Conservation (phyloP, 2,113 vertebrate species). For the Turdus rufiventris region DNA sequence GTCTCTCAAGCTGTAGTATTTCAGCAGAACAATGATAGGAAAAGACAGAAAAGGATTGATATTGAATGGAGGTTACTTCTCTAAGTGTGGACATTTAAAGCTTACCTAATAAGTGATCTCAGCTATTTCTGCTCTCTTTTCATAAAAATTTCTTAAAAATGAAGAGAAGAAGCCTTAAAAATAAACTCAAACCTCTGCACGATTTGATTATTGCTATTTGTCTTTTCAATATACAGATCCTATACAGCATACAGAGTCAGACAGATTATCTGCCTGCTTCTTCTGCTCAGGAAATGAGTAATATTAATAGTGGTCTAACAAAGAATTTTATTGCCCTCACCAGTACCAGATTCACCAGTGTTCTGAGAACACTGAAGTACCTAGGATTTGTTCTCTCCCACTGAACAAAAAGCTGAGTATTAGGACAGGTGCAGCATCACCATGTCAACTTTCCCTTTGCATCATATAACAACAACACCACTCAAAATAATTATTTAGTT, state of each 20-base stretch:
- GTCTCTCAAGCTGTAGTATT: neutral
- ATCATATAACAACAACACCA: neutral
- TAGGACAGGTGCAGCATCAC: neutral
- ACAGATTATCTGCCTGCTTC: neutral
- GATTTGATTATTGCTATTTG: neutral
- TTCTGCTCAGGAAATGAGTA: neutral
- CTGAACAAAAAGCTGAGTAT: neutral
- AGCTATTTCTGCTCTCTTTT: neutral
- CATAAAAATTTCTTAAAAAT: neutral
- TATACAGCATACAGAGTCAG: neutral
- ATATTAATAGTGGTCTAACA: neutral
- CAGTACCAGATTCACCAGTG: neutral
- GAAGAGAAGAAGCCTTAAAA: neutral
- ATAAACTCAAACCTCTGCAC: neutral
- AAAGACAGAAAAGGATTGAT: neutral
- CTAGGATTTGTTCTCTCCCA: neutral
- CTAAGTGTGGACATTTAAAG: neutral
- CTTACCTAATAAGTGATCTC: neutral
- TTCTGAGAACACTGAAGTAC: neutral
- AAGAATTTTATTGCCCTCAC: neutral
- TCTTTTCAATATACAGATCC: neutral
- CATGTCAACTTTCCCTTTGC: neutral
- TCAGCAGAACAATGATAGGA: neutral
- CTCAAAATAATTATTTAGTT: neutral
- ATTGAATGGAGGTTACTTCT: neutral